phyloP scores from a whole-genome alignment of 2,113 vertebrate genomes.

The Passer domesticus region DNA sequence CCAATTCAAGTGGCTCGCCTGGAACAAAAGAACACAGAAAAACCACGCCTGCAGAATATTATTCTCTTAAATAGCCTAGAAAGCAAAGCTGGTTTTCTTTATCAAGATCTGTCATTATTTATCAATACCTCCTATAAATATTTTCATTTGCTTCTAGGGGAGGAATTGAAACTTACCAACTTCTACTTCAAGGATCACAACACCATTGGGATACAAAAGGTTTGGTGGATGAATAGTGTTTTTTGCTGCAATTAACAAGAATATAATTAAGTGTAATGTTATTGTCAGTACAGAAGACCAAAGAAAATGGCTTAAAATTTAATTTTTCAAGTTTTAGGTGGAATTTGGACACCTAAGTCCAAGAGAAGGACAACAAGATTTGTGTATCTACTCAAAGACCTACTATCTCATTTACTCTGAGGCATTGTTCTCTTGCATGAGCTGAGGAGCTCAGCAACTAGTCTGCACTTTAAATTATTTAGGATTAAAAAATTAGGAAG shows the following conservation, averaged over 20 bases:
- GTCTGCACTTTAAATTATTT: neutral
- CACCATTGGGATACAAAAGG: conserved; percentile 61
- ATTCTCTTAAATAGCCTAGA: neutral
- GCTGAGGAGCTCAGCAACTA: neutral
- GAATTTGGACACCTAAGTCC: neutral
- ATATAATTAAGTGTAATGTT: neutral
- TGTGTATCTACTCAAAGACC: fast-evolving
- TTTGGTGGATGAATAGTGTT: conserved; percentile 62
- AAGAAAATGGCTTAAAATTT: neutral
- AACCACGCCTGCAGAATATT: neutral
- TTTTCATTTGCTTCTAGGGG: neutral
- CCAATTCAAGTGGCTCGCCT: conserved; percentile 78
- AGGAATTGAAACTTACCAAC: conserved; percentile 68
- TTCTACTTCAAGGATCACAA: conserved; percentile 63
- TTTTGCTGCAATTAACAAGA: conserved; percentile 63
- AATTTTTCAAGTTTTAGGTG: neutral
- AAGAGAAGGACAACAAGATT: neutral
- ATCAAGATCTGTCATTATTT: neutral
- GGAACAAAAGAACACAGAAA: neutral
- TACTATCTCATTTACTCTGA: neutral
- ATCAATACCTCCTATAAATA: neutral
- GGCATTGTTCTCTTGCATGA: neutral
- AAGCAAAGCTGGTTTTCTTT: neutral
- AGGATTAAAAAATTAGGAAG: neutral
- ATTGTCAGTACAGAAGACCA: neutral